A percentile compares a stretch with the other conserved stretches of the same genome.
Evolutionary conservation across 2,113 vertebrate species (phyloP).

Genomic region (Phalacrocorax aristotelis): DNA sequence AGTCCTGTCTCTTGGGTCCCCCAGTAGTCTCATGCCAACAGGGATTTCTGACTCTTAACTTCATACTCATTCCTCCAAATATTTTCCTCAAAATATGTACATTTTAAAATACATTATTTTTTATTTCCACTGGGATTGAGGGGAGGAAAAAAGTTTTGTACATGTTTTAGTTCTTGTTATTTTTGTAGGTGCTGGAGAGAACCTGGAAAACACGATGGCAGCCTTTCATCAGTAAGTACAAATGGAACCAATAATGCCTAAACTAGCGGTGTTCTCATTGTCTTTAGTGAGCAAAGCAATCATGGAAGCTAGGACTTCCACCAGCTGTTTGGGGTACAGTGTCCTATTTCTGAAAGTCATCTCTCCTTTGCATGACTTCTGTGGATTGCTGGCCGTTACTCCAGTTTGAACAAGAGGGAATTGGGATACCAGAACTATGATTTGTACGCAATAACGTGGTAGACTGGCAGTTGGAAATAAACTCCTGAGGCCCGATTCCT

Average conservation of each 20-base stretch:
- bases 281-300: neutral
- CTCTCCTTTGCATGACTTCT: neutral
- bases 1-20: neutral
- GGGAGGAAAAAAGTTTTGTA: neutral
- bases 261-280: neutral
- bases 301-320: neutral
- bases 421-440: neutral
- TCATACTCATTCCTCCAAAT: neutral
- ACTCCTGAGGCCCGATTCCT: neutral
- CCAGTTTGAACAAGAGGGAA: neutral
- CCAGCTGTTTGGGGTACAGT: neutral
- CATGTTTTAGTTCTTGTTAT: neutral
- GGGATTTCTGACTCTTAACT: neutral
- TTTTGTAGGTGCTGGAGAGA: conserved; percentile 91
- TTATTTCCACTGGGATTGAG: neutral
- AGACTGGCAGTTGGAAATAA: neutral
- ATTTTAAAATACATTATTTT: neutral
- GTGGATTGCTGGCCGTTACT: neutral
- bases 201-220: conserved; percentile 96
- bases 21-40: neutral
- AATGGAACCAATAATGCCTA: neutral
- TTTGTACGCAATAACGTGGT: neutral
- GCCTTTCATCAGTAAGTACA: conserved; percentile 95
- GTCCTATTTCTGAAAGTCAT: neutral
- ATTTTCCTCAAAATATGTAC: neutral